phyloP scores from a whole-genome alignment of 2,888 invertebrate genomes.

The Sinotaia quadrata region DNA sequence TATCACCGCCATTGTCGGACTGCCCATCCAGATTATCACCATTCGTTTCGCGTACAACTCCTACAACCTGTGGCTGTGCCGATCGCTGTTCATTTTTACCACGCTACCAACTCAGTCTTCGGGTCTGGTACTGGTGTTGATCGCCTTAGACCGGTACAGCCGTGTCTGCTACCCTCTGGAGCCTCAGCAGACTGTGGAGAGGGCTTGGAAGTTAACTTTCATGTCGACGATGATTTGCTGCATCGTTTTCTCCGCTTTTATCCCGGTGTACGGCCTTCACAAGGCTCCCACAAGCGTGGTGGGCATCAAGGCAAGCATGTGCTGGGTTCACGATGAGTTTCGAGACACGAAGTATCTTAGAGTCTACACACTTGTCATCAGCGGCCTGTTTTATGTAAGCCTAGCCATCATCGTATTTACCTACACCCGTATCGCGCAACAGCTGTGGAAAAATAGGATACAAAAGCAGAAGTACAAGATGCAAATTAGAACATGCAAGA shows the following conservation, averaged over 20 bases:
- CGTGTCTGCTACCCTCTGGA: constrained; percentile 47
- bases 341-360: background rate
- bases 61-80: constrained; percentile 39
- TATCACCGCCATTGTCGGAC: constrained; percentile 37
- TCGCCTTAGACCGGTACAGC: constrained; percentile 43
- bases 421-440: too few relatives aligned
- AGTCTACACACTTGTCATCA: background rate
- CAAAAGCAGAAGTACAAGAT: too few relatives aligned
- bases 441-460: too few relatives aligned
- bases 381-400: background rate
- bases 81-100: constrained; percentile 39
- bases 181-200: constrained; percentile 36
- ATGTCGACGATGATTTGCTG: background rate
- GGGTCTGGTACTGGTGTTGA: constrained; percentile 41
- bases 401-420: background rate
- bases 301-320: background rate
- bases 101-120: constrained; percentile 38
- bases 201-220: constrained; percentile 29
- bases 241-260: background rate
- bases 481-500: too few relatives aligned
- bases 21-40: constrained; percentile 46
- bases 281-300: background rate
- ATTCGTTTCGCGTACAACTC: constrained; percentile 45
- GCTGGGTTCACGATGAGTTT: background rate
- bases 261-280: background rate